phyloP scores from a whole-genome alignment of 1,140 invertebrate species.

The Zaprionus capensis region DNA sequence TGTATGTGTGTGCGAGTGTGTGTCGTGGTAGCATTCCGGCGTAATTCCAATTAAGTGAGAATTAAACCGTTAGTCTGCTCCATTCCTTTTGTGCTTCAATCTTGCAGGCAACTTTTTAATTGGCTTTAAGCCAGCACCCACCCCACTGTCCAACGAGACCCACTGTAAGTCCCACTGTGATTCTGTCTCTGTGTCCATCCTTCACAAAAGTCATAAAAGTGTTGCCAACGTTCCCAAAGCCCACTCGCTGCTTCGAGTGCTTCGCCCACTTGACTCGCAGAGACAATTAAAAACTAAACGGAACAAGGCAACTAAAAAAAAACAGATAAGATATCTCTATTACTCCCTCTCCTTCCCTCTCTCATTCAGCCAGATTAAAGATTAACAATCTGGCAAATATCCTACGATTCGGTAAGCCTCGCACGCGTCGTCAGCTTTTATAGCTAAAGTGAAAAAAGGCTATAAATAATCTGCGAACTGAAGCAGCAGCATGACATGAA shows the following conservation, averaged over 20 bases:
- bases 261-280: constrained; percentile 4
- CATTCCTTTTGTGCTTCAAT: constrained; percentile 45
- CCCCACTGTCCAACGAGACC: not conserved
- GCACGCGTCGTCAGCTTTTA: constrained; percentile 1
- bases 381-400: constrained; percentile 8
- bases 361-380: not conserved
- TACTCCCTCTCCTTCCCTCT: not conserved
- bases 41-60: constrained; percentile 81
- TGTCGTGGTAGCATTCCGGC: constrained; percentile 35
- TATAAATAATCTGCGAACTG: not conserved
- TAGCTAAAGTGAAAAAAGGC: not conserved
- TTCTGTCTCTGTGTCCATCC: not conserved
- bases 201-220: constrained; percentile 28
- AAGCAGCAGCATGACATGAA: not conserved
- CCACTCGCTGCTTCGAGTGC: constrained; percentile 22
- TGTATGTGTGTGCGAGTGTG: not conserved
- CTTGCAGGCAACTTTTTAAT: constrained; percentile 54
- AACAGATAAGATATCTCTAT: not conserved
- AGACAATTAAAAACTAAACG: constrained; percentile 42
- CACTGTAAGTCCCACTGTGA: not conserved
- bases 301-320: constrained; percentile 1
- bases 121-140: constrained; percentile 53
- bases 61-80: constrained; percentile 66
- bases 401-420: not conserved
- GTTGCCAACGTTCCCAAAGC: constrained; percentile 3